Evolutionary conservation across 2,113 vertebrate genomes (phyloP).

Genomic region (Cinclus mexicanus): DNA sequence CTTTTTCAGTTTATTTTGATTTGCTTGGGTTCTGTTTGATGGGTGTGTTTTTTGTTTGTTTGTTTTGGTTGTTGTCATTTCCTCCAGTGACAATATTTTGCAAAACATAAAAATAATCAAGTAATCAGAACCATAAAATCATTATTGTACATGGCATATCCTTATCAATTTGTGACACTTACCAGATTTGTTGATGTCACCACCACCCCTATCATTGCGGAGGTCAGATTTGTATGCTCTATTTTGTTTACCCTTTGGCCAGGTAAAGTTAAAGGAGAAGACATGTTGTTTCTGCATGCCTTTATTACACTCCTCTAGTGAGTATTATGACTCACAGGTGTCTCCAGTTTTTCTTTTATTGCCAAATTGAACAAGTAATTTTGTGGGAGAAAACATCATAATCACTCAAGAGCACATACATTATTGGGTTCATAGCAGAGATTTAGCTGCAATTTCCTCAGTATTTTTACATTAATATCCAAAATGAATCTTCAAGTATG

Average conservation of each 20-base stretch:
- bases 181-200: not conserved
- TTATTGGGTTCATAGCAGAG: not conserved
- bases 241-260: not conserved
- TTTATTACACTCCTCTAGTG: not conserved
- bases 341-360: not conserved
- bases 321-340: not conserved
- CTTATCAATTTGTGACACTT: not conserved
- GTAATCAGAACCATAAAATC: not conserved
- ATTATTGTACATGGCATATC: not conserved
- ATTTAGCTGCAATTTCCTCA: not conserved
- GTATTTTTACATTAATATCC: not conserved
- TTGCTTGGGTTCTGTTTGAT: not conserved
- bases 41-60: too few relatives aligned
- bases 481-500: not conserved
- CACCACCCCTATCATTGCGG: not conserved
- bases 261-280: not conserved
- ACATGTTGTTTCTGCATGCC: rapidly evolving
- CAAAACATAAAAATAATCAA: not conserved
- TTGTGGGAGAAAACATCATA: not conserved
- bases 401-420: not conserved
- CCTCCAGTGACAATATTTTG: not conserved
- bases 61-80: not conserved
- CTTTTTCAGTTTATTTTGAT: not conserved
- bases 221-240: not conserved
- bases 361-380: not conserved